Evolutionary conservation across 2,888 invertebrate genomes (phyloP).

Genomic region (Argyresthia goedartella): DNA sequence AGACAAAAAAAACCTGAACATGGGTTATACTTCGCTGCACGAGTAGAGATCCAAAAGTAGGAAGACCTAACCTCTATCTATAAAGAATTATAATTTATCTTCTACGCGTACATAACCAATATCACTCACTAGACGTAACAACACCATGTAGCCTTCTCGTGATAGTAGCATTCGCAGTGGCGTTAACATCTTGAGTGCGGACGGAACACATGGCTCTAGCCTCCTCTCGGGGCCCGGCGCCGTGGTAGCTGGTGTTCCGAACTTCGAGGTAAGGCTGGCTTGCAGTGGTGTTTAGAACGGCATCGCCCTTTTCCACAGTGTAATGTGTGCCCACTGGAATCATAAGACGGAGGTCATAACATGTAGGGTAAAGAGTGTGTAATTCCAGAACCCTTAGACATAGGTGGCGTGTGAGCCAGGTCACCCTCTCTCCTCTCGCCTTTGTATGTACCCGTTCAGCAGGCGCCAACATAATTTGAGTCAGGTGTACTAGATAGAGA

Average conservation of each 20-base stretch:
- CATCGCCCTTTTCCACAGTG: conserved; percentile 17
- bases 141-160: conserved; percentile 77
- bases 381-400: no score
- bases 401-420: no score
- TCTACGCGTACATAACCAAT: background rate
- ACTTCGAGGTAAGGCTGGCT: conserved; percentile 44
- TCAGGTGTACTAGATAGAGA: no score
- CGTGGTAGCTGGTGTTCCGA: conserved; percentile 52
- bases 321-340: conserved; percentile 40
- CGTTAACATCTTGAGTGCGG: conserved; percentile 76
- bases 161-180: conserved; percentile 78
- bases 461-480: no score
- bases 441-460: no score
- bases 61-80: background rate
- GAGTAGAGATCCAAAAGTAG: no score
- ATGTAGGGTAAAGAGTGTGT: no score
- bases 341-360: background rate
- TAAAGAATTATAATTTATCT: background rate
- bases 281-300: conserved; percentile 17
- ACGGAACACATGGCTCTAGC: conserved; percentile 79
- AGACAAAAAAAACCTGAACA: no score
- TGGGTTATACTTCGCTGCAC: no score
- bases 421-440: no score
- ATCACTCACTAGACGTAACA: conserved; percentile 72
- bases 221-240: conserved; percentile 65